Conservation (phyloP, 2,113 vertebrate genomes). For the Pao palembangensis region DNA sequence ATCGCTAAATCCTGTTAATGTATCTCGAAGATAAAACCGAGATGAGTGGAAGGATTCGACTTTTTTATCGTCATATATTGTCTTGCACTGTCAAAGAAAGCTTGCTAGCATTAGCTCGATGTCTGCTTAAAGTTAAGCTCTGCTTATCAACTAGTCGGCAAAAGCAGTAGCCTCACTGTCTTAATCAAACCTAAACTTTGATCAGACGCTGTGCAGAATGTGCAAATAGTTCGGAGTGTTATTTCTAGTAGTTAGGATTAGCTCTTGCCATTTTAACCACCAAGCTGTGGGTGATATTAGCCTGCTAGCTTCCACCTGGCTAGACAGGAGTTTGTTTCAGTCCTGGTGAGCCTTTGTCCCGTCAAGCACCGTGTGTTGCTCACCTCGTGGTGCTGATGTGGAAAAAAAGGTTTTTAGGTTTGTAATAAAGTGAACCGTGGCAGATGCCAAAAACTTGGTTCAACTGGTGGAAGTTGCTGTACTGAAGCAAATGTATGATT, state of each 20-base stretch:
- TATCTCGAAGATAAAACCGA: background rate
- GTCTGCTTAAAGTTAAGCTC: conserved; percentile 61
- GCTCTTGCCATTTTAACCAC: background rate
- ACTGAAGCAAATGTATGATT: no score
- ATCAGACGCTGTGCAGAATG: fast-evolving
- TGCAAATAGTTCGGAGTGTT: background rate
- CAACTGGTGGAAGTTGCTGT: conserved; percentile 2
- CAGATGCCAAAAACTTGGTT: background rate
- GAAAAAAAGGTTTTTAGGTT: background rate
- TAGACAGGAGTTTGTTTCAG: conserved; percentile 48
- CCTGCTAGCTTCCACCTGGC: conserved; percentile 62
- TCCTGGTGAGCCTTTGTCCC: conserved; percentile 63
- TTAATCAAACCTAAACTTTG: background rate
- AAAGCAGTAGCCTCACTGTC: background rate
- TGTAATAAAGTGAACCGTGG: background rate
- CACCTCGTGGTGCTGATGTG: conserved; percentile 31
- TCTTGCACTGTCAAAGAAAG: conserved; percentile 46
- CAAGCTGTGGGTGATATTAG: conserved; percentile 32
- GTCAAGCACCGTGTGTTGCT: conserved; percentile 33
- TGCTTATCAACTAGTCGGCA: conserved; percentile 13
- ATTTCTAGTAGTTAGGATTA: background rate
- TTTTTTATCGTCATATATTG: conserved; percentile 25
- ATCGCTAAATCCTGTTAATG: fast-evolving
- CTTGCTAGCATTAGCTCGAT: conserved; percentile 57
- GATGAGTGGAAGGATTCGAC: background rate